Conservation (phyloP, 2,888 invertebrate species). For the Hoplodrina blanda region DNA sequence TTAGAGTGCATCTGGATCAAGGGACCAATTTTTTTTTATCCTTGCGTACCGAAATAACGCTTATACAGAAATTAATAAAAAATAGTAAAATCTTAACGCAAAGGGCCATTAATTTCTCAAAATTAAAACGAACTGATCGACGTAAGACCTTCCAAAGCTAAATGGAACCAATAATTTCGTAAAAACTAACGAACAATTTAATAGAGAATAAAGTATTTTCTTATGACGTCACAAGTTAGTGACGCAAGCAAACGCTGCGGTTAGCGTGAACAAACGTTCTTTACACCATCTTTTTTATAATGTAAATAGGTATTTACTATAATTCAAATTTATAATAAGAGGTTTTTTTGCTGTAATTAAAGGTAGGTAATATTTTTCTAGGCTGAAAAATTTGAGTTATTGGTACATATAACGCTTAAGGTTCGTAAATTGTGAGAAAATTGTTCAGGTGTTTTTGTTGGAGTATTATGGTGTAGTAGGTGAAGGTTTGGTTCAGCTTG, state of each 20-base stretch:
- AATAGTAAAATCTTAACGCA: no score
- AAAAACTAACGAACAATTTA: constrained; percentile 34
- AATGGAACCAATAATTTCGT: constrained; percentile 40
- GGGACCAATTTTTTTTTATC: no score
- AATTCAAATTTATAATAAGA: constrained; percentile 47
- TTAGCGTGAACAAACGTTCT: constrained; percentile 22
- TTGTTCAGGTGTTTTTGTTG: constrained; percentile 34
- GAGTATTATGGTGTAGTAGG: constrained; percentile 9
- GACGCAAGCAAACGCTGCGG: constrained; percentile 48
- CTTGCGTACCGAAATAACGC: no score
- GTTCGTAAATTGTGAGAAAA: constrained; percentile 46
- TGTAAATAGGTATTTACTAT: constrained; percentile 27
- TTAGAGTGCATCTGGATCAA: not conserved
- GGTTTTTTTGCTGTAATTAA: constrained; percentile 50
- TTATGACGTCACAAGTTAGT: constrained; percentile 52
- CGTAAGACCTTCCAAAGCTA: constrained; percentile 25
- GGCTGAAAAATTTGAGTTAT: constrained; percentile 49
- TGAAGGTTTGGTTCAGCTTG: not conserved
- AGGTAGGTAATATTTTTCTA: constrained; percentile 46
- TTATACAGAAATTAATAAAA: no score
- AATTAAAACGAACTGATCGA: constrained; percentile 29
- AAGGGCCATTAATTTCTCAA: no score
- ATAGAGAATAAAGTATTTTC: constrained; percentile 41
- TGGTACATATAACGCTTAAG: constrained; percentile 16
- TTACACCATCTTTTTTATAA: constrained; percentile 16